Evolutionary conservation across 1,140 invertebrate genomes (phyloP).

Genomic region (Drosophila rufa): DNA sequence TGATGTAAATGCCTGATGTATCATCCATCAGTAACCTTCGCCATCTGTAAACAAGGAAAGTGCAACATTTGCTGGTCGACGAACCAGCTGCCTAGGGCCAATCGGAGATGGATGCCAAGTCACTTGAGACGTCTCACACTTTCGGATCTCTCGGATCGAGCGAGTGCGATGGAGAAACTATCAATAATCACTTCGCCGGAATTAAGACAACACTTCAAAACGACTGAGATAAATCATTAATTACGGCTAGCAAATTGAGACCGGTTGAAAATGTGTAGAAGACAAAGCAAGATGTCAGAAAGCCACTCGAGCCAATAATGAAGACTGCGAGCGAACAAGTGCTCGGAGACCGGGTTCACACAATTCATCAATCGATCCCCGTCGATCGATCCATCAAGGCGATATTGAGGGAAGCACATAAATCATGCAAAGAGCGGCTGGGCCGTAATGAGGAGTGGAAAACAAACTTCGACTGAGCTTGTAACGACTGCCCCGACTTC

Average conservation of each 20-base stretch:
- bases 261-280: slow-evolving; percentile 50
- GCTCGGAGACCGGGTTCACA: slow-evolving; percentile 63
- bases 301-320: slow-evolving; percentile 70
- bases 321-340: slow-evolving; percentile 69
- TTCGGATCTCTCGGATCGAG: slow-evolving; percentile 20
- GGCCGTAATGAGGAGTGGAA: slow-evolving; percentile 66
- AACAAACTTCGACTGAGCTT: slow-evolving; percentile 51
- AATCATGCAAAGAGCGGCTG: slow-evolving; percentile 51
- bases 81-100: slow-evolving; percentile 22
- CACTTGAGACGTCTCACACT: slow-evolving; percentile 51
- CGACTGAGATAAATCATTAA: slow-evolving; percentile 77
- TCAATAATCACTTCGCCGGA: slow-evolving; percentile 74
- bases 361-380: slow-evolving; percentile 71
- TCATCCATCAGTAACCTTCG: slow-evolving; percentile 15
- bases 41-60: slow-evolving; percentile 19
- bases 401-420: slow-evolving; percentile 65
- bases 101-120: slow-evolving; percentile 24
- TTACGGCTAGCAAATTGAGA: slow-evolving; percentile 67
- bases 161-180: slow-evolving; percentile 50
- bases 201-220: slow-evolving; percentile 75
- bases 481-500: slow-evolving; percentile 32
- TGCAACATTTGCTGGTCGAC: slow-evolving; percentile 19
- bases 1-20: slow-evolving; percentile 12
- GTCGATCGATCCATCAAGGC: slow-evolving; percentile 70
- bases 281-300: slow-evolving; percentile 81